Evolutionary conservation across 2,888 invertebrate genomes (phyloP).

Genomic region (Perdita meconis): DNA sequence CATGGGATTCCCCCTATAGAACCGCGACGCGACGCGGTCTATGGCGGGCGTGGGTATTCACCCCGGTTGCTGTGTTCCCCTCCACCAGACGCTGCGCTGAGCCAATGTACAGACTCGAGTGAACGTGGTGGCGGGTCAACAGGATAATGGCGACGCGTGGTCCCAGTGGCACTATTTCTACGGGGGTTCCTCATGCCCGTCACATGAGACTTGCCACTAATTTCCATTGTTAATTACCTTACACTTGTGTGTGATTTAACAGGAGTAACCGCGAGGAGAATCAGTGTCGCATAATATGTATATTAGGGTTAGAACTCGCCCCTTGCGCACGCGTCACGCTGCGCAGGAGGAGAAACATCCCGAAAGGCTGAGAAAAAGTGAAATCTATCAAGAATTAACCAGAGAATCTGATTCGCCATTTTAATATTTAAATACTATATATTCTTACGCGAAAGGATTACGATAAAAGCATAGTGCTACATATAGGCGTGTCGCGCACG

Average conservation of each 20-base stretch:
- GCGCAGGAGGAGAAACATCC: slow-evolving; percentile 29
- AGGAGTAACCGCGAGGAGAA: not conserved
- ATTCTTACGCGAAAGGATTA: slow-evolving; percentile 2
- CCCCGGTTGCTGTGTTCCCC: no score
- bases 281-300: slow-evolving; percentile 27
- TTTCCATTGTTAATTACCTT: no score
- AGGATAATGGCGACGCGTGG: no score
- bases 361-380: slow-evolving; percentile 20
- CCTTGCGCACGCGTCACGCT: slow-evolving; percentile 55
- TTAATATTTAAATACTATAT: slow-evolving; percentile 5
- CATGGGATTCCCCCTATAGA: no score
- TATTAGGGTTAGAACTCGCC: slow-evolving; percentile 29
- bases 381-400: not conserved
- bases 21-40: no score
- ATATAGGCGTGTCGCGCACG: slow-evolving; percentile 13
- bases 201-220: no score
- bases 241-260: not conserved
- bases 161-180: no score
- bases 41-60: no score
- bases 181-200: no score
- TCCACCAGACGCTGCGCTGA: no score
- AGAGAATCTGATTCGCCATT: slow-evolving; percentile 2
- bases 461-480: slow-evolving; percentile 20
- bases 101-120: no score
- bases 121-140: no score